A percentile compares a stretch with the other conserved stretches of the same genome.
Evolutionary conservation across 2,888 invertebrate genomes (phyloP).

Genomic region (Brachyopa scutellaris): DNA sequence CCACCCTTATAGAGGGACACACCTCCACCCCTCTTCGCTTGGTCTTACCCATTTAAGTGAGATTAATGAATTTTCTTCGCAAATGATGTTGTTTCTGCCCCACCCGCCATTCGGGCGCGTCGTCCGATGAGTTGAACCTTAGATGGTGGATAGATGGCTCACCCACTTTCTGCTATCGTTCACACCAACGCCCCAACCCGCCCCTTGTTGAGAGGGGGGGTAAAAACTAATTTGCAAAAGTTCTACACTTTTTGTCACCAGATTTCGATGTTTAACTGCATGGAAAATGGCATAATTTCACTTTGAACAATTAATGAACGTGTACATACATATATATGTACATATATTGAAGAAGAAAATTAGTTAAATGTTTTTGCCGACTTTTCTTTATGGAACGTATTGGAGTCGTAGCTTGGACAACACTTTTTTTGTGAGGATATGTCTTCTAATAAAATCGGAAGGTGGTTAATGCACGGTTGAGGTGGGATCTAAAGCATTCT

Average conservation of each 20-base stretch:
- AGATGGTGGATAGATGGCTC: conserved; percentile 3
- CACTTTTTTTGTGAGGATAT: too few species aligned
- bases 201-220: background rate
- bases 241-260: background rate
- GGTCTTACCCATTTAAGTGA: conserved; percentile 15
- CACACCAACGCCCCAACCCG: too few species aligned
- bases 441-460: too few species aligned
- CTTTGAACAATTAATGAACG: conserved; percentile 40
- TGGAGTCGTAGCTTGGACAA: too few species aligned
- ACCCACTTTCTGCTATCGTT: conserved; percentile 2
- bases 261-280: conserved; percentile 31
- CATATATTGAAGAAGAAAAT: too few species aligned
- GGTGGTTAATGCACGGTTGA: too few species aligned
- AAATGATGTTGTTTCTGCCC: conserved; percentile 44
- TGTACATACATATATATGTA: too few species aligned
- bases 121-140: conserved; percentile 2
- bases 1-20: background rate
- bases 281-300: conserved; percentile 47
- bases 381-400: background rate
- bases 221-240: conserved; percentile 39
- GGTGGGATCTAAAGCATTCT: too few species aligned
- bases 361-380: conserved; percentile 23
- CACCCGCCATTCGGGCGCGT: background rate
- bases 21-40: background rate
- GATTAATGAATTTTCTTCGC: conserved; percentile 58